These are phyloP conservation scores for Eclectus roratus DNA, from an alignment of 2,113 vertebrate species.

Conservation along the genomic window DNA sequence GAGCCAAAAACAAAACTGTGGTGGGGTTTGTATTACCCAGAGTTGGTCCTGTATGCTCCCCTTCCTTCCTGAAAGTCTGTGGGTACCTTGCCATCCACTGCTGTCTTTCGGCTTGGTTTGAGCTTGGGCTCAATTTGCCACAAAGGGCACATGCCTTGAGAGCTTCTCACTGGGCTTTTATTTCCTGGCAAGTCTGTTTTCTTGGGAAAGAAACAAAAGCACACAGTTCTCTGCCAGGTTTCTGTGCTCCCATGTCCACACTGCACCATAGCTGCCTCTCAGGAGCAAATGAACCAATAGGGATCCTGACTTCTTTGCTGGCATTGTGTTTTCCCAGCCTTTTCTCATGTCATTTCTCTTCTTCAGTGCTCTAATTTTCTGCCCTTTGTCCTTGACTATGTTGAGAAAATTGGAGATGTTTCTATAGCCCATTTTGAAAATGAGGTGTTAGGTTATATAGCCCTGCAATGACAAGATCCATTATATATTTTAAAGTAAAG, in stretches of 20 bases:
- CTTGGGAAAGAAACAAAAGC: neutral
- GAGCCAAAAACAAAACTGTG: accelerated
- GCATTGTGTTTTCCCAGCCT: neutral
- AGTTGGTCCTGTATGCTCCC: neutral
- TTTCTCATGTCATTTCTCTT: neutral
- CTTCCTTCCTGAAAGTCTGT: neutral
- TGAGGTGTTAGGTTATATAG: neutral
- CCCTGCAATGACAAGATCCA: neutral
- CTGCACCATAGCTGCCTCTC: neutral
- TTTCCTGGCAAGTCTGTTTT: neutral
- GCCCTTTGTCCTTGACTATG: neutral
- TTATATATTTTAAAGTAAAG: neutral
- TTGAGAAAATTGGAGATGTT: neutral
- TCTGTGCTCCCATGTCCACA: neutral
- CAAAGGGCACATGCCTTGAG: neutral
- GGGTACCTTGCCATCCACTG: neutral
- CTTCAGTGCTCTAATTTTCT: neutral
- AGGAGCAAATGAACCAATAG: neutral
- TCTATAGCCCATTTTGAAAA: neutral
- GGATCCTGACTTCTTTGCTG: neutral
- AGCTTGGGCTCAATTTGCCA: neutral
- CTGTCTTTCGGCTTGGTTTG: neutral
- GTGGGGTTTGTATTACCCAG: neutral
- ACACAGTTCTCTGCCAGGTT: neutral
- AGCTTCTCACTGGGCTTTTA: neutral